Percentiles rank a stretch among this genome's conserved stretches.
phyloP scores from a whole-genome alignment of 2,113 vertebrate species.

The Acrocephalus arundinaceus region DNA sequence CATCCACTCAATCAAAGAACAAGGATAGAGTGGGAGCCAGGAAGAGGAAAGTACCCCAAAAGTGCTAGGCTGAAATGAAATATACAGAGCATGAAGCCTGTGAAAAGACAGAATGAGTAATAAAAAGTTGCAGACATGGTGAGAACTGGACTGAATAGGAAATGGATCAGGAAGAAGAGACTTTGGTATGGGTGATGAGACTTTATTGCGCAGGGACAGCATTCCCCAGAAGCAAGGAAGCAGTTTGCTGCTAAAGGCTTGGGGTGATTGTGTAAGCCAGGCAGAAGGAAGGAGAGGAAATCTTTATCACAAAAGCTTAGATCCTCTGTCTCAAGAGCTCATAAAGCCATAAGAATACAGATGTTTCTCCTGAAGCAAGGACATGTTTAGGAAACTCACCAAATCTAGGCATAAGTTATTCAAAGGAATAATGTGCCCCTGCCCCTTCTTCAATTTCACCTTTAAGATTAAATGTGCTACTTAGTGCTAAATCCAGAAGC shows the following conservation, averaged over 20 bases:
- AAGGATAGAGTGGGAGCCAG: background rate
- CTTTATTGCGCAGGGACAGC: background rate
- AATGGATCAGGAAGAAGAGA: background rate
- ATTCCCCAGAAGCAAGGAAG: background rate
- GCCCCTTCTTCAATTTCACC: background rate
- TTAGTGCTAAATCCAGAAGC: background rate
- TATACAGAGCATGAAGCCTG: background rate
- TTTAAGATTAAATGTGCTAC: background rate
- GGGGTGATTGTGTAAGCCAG: background rate
- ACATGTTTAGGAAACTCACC: background rate
- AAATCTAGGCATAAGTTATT: background rate
- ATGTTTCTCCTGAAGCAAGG: background rate
- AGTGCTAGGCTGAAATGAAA: background rate
- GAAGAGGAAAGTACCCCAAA: background rate
- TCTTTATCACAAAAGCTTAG: background rate
- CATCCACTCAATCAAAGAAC: background rate
- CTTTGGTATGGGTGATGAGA: background rate
- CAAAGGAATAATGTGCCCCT: background rate
- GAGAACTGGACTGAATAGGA: background rate
- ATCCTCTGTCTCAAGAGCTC: background rate
- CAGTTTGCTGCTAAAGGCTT: background rate
- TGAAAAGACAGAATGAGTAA: background rate
- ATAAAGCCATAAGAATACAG: background rate
- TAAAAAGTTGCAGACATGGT: background rate
- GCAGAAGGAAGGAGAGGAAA: background rate